These are phyloP conservation scores for Rhyacichthys aspro DNA, from an alignment of 2,797 vertebrate species.

Conservation along the genomic window DNA sequence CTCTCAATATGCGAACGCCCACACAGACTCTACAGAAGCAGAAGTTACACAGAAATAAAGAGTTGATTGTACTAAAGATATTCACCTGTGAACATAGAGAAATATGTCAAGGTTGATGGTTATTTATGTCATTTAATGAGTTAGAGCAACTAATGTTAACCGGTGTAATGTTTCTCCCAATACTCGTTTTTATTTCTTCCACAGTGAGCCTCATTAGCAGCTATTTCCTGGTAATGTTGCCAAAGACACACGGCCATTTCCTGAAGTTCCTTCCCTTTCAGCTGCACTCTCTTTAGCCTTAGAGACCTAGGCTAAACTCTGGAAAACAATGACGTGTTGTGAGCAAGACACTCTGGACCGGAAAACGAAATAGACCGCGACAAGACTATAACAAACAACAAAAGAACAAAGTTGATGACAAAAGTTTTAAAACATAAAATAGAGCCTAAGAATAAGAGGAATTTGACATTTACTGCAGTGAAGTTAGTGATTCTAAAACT, in stretches of 20 bases:
- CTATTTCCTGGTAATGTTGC: slow-evolving; percentile 48
- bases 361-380: neutral
- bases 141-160: neutral
- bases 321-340: slow-evolving; percentile 32
- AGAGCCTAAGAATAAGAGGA: no score
- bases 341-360: slow-evolving; percentile 1
- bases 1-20: slow-evolving; percentile 9
- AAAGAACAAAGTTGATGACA: no score
- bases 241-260: slow-evolving; percentile 59
- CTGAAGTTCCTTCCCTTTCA: slow-evolving; percentile 49
- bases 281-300: slow-evolving; percentile 33
- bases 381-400: no score
- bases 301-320: slow-evolving; percentile 30
- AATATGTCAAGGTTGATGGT: slow-evolving; percentile 12
- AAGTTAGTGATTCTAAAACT: no score
- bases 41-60: slow-evolving; percentile 3
- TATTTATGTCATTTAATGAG: neutral
- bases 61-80: neutral
- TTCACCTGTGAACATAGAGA: no score
- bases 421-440: no score
- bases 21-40: slow-evolving; percentile 6
- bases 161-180: neutral
- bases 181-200: slow-evolving; percentile 31
- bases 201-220: slow-evolving; percentile 37
- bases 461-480: no score